Base-by-base conservation (phyloP, 1,140 invertebrate genomes). In the Drosophila setifemur region DNA sequence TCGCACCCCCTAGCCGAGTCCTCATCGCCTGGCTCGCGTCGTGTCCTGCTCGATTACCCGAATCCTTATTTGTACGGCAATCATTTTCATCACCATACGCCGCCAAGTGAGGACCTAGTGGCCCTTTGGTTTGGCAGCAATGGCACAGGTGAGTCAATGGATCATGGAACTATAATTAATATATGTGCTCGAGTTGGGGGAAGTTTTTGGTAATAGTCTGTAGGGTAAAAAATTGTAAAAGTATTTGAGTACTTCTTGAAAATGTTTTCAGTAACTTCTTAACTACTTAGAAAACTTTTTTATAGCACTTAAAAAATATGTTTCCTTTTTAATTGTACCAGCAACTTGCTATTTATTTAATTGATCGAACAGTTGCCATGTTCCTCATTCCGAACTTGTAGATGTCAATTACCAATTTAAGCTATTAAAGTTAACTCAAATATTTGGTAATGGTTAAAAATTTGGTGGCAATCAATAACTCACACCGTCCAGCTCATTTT, bases 41-140 rank as follows among this genome's bases (percentile, higher is more conserved):
- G 90, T 61, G 86, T 90, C 18, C 60, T 90, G 9, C 72, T 90
- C 28, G 90, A 90, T 40, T 90, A 90, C 72, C 89, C 90, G 12
- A 91, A 86, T 70, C 90, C 91, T 18, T 92, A 91, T 75, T 77
- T 91, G 49, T 91, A 91, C 77, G 90, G 90, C 39, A 91, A 90
- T 50, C 78, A 57, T 29, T 83, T 85, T 66, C 90, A 92, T 66
- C 90, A 91, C 67, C 90, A 91, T 66, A 91, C 89, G 63, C 90
- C 90, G 44, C 89, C 91, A 40, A 90, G 79, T 58, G 92, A 92
- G 73, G 92, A 92, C 73, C 81, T 92, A 52, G 91, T 92, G 49
- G 91, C 92, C 68, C 89, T 92, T 76, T 92, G 92, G 92, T 92
- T 92, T 81, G 90, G 91, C 66, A 91, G 91, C 78, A 91, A 91